phyloP scores from a whole-genome alignment of 2,797 vertebrate species.

The Vespertilio murinus region DNA sequence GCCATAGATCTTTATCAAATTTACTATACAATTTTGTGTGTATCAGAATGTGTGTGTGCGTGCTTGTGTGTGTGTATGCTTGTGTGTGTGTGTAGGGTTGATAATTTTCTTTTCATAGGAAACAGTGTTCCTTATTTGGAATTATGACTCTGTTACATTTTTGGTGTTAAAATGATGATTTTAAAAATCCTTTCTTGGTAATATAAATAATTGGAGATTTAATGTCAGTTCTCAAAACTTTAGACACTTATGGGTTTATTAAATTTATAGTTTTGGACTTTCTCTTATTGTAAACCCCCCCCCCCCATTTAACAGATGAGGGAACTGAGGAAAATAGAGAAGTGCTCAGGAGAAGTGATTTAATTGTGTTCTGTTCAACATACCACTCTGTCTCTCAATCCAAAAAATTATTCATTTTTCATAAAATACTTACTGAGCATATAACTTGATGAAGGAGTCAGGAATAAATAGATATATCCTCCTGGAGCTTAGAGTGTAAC shows the following conservation, averaged over 20 bases:
- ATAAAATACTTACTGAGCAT: neutral
- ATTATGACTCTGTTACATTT: neutral
- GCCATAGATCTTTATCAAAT: neutral
- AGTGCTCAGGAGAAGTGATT: neutral
- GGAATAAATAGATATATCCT: neutral
- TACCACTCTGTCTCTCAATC: neutral
- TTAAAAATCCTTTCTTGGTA: neutral
- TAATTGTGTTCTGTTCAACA: neutral
- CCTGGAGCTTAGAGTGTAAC: neutral
- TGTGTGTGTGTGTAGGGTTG: neutral
- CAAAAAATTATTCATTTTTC: neutral
- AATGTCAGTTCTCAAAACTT: neutral
- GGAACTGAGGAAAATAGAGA: neutral
- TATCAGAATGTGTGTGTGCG: neutral
- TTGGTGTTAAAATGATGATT: neutral
- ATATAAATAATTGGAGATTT: conserved; percentile 17
- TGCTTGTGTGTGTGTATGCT: neutral
- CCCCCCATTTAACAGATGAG: neutral
- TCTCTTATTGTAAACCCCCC: neutral
- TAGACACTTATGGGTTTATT: neutral
- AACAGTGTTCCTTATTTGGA: neutral
- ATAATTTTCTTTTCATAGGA: neutral
- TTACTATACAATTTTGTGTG: neutral
- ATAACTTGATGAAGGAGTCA: neutral
- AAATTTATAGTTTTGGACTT: neutral